Conservation (phyloP, 2,888 invertebrate species). For the Nephrotoma appendiculata region DNA sequence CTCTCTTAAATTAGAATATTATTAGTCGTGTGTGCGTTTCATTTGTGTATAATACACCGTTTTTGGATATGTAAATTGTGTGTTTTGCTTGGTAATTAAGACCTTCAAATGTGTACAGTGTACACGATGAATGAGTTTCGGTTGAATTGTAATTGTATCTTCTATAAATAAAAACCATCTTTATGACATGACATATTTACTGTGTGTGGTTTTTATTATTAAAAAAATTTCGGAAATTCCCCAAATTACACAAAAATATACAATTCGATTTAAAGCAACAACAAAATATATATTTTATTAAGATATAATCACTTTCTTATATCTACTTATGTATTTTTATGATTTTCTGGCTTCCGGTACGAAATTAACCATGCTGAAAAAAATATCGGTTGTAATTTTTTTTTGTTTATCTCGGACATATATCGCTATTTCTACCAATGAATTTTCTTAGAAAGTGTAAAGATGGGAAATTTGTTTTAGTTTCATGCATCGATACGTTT, state of each 20-base stretch:
- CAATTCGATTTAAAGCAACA: background rate
- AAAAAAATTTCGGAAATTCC: background rate
- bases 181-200: background rate
- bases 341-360: background rate
- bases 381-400: background rate
- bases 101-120: background rate
- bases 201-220: background rate
- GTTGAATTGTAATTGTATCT: background rate
- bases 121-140: background rate
- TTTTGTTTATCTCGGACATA: background rate
- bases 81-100: background rate
- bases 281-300: background rate
- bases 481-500: background rate
- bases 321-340: background rate
- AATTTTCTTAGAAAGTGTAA: background rate
- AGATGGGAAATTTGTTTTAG: background rate
- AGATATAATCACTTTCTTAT: background rate
- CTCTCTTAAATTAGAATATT: background rate
- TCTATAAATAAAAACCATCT: background rate
- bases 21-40: background rate
- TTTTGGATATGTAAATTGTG: background rate
- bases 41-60: background rate
- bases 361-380: background rate
- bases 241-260: background rate
- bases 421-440: background rate